Conservation (phyloP, 2,113 vertebrate species). For the Ictalurus furcatus region DNA sequence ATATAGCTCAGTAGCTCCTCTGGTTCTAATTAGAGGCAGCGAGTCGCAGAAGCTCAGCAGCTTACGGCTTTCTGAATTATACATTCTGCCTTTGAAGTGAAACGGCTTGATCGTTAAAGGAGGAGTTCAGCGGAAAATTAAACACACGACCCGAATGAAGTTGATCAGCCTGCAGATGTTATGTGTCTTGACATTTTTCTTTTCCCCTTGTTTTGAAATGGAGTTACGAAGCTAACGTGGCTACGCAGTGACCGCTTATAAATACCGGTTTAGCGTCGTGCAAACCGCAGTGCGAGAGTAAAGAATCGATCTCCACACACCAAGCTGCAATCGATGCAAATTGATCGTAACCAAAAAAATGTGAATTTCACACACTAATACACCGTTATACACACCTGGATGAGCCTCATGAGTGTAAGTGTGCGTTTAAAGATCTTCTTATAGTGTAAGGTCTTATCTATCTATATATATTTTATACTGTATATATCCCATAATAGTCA, state of each 20-base stretch:
- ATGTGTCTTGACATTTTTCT: too few relatives aligned
- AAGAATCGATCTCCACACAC: not conserved
- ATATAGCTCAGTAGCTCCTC: constrained; percentile 40
- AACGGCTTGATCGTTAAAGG: not conserved
- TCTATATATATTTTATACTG: not conserved
- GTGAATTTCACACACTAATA: not conserved
- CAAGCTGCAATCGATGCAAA: not conserved
- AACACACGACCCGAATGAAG: not conserved
- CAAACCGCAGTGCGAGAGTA: not conserved
- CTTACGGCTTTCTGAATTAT: not conserved
- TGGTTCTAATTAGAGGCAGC: constrained; percentile 32
- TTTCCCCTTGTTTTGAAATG: too few relatives aligned
- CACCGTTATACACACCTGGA: not conserved
- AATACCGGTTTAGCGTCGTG: not conserved
- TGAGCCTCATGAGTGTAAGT: not conserved
- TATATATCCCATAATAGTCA: constrained; percentile 54
- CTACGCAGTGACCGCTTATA: not conserved
- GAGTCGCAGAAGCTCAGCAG: not conserved
- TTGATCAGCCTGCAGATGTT: not conserved
- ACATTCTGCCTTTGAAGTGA: not conserved
- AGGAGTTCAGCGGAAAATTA: constrained; percentile 21
- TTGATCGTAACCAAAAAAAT: not conserved
- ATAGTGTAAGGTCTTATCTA: not conserved
- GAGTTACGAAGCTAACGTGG: not conserved
- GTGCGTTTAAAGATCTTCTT: not conserved